Base-by-base conservation (phyloP, 1,140 invertebrate genomes). In the Brachionus asplanchnoidis region DNA sequence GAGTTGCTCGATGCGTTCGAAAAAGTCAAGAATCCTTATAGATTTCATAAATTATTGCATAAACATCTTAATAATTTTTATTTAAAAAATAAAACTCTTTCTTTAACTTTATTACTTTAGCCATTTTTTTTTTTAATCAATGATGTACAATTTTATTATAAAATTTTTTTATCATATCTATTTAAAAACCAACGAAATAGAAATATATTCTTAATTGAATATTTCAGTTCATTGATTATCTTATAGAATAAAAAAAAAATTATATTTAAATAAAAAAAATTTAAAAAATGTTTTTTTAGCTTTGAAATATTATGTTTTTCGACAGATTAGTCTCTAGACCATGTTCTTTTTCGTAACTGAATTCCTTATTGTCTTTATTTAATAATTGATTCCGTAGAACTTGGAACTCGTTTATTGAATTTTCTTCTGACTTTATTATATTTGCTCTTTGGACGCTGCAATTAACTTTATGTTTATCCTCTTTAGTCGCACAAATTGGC, bases 1-100 rank as follows among this genome's bases (percentile, higher is more conserved):
- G 96, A 93, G 97, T 99, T 88, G 95, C 95, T 87, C 93, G 94
- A 90, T 98, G 96, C 92, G 97, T 99, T 87, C 92, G 96, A 92
- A 97, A 96, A 92, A 98, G 96, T 93, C 96, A 98, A 93, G 97
- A 98, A 91, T 42, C 73, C 26, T 77, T 77, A 77, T 77, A 77
- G n/a, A 73, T 40, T 73, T 42, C 17, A 32, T 68, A 23, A 32
- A 23, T 73, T 20, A 20, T 42, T 42, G 6, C 68, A 42, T 20
- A n/a, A 42, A 40, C 17, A 40, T 42, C 17, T 40, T 42, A 73
- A 32, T 70, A n/a, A 73, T 32, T 32, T n/a, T 68, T 40, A 68
- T 40, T 32, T 28, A 68, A 32, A 36, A 32, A 68, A 68, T 32
- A 68, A 68, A 68, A 68, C 12, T 36, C 32, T 32, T 14, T 17